Evolutionary conservation across 2,797 vertebrate genomes (phyloP), one percentile per base, ranked within the genome.

Genomic region (Zenarchopterus dispar): DNA sequence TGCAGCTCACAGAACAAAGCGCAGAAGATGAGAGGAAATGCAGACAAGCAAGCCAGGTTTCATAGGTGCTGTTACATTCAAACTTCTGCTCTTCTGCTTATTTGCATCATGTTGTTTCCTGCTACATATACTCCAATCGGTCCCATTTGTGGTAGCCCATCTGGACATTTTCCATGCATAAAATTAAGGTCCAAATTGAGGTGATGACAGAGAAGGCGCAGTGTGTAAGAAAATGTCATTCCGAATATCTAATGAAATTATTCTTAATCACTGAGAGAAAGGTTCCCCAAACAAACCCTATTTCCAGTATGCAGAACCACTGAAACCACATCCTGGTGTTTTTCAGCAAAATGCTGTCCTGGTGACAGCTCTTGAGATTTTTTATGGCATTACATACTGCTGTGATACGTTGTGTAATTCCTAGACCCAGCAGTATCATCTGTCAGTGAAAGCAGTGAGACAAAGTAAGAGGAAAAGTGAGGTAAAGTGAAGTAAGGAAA

Each of bases 241-340:
- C 74, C 63, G 70, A 63, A 69, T 80, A 52, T 70, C 46, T 62
- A 55, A 80, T 68, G 68, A 72, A 61, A 84, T 81, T 84, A 76
- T 67, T 89, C 75, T 81, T 77, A 86, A 86, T 89, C 78, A 83
- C 63, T 1, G 67, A 36, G 24, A 73, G 60, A 84, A 73, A 80
- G 51, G 67, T 70, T 82, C 62, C 70, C 75, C 71, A 70, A 86
- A 87, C 78, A 83, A 79, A 82, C 56, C 45, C 56, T 62, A 45
- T 62, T 46, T 74, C 51, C 47, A 70, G 49, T 9, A 13, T 42
- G 61, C 50, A 22, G 43, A 49, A 63, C 73, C 68, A 11, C 77
- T 16, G n/a, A 81, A 84, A 88, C 77, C 71, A 13, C 81, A 90
- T 79, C 73, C 82, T 85, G 74, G 70, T 73, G 74, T 84, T 86